A percentile compares a stretch with the other conserved stretches of the same genome.
Conservation (phyloP, 1,140 invertebrate genomes). For the Acromyrmex echinatior region DNA sequence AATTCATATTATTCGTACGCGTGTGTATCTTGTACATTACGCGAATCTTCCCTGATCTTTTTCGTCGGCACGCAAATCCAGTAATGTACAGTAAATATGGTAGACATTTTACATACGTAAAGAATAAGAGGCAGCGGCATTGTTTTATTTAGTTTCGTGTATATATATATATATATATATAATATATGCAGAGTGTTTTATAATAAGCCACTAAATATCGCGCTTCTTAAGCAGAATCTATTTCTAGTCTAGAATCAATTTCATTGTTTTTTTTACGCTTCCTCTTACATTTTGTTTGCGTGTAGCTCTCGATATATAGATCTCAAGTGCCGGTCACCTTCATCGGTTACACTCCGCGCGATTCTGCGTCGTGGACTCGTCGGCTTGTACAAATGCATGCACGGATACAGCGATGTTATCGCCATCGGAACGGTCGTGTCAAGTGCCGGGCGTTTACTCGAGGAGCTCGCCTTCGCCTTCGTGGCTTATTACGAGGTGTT, state of each 20-base stretch:
- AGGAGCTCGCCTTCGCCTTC: conserved; percentile 57
- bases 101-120: background rate
- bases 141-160: background rate
- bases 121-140: background rate
- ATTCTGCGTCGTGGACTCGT: conserved; percentile 5
- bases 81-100: background rate
- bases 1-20: conserved; percentile 53
- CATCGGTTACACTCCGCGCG: background rate
- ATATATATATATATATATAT: too few relatives aligned
- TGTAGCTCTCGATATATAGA: background rate
- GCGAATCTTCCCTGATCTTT: conserved; percentile 8
- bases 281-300: background rate
- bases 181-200: background rate
- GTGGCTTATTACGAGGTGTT: conserved; percentile 68
- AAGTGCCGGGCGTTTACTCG: conserved; percentile 68
- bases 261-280: background rate
- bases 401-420: conserved; percentile 33
- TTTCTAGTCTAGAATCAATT: background rate
- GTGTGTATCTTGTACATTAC: background rate
- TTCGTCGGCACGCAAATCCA: background rate
- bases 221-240: background rate
- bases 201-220: background rate
- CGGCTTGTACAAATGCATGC: conserved; percentile 28
- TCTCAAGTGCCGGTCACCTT: background rate
- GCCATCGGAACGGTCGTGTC: conserved; percentile 62